Evolutionary conservation across 2,888 invertebrate genomes (phyloP), one percentile per base, ranked within the genome.

Genomic region (Aelia acuminata): DNA sequence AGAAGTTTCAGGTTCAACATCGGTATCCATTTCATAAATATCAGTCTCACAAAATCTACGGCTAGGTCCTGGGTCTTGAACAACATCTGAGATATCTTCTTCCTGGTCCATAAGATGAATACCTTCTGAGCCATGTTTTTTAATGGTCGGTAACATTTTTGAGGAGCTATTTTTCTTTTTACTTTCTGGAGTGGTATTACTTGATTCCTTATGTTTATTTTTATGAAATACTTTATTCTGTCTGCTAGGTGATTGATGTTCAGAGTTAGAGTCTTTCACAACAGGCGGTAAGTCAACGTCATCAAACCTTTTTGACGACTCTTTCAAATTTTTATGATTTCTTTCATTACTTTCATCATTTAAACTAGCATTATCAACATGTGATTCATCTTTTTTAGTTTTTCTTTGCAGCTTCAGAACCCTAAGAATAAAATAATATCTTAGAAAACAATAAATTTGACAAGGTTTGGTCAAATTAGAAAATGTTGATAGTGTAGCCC

Each of bases 11-110:
- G 90, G 89, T 87, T 90, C 91, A 84, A 89, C 90, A 75, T 91
- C 91, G n/a, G 89, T 90, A 22, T 91, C 92, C 13, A 91, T 92
- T 90, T 93, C 93, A 43, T 93, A 93, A 88, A 92, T 93, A 35
- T 90, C 91, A 88, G 91, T 90, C 89, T 91, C 92, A 22, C 90
- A 20, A 35, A 39, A 50, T 31, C 47, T 31, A 43, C 80, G 50
- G 87, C 50, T 22, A 47, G 50, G 20, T 18, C 86, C 63, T 63
- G 50, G 26, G 18, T 20, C 47, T 26, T 11, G 0, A 43, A 57
- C 8, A 20, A 31, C 84, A 86, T 39, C 53, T 53, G 43, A 22
- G 18, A 75, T 80, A 47, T 13, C n/a, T 47, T 47, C 53, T n/a
- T 63, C 35, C 26, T 63, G 39, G 11, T 87, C 50, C 47, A 87